These are phyloP conservation scores for Thamnophis sirtalis DNA, from an alignment of 2,113 vertebrate genomes.

Conservation along the genomic window DNA sequence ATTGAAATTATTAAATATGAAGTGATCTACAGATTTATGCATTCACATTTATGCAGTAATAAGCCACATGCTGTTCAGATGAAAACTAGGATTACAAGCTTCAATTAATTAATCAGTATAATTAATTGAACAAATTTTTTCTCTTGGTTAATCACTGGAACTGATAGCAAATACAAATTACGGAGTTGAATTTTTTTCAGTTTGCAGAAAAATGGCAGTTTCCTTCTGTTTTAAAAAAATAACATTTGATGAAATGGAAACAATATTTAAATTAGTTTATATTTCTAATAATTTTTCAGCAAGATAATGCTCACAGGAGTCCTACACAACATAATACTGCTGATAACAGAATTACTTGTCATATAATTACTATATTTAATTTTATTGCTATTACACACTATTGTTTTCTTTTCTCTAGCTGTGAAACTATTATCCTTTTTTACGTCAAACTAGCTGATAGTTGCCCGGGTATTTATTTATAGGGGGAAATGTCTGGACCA, in stretches of 20 bases:
- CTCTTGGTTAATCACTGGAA: not conserved
- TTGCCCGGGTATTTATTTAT: too few relatives aligned
- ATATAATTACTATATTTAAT: not conserved
- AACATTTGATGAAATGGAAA: not conserved
- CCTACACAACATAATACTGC: not conserved
- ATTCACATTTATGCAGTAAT: not conserved
- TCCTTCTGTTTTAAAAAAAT: not conserved
- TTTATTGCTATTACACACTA: not conserved
- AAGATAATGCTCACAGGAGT: not conserved
- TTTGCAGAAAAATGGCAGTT: not conserved
- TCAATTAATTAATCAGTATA: not conserved
- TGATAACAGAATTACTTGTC: not conserved
- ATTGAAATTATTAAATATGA: not conserved
- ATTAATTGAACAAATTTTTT: not conserved
- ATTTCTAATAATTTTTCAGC: not conserved
- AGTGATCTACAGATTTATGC: not conserved
- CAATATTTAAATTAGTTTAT: not conserved
- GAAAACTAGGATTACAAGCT: not conserved
- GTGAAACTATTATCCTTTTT: not conserved
- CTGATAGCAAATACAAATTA: not conserved
- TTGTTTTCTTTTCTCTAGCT: not conserved
- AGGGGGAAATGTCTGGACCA: too few relatives aligned
- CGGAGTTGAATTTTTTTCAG: not conserved
- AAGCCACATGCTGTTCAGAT: slow-evolving; percentile 13
- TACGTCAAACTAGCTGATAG: not conserved